phyloP scores from a whole-genome alignment of 2,797 vertebrate genomes.

The Notolepis coatsorum region DNA sequence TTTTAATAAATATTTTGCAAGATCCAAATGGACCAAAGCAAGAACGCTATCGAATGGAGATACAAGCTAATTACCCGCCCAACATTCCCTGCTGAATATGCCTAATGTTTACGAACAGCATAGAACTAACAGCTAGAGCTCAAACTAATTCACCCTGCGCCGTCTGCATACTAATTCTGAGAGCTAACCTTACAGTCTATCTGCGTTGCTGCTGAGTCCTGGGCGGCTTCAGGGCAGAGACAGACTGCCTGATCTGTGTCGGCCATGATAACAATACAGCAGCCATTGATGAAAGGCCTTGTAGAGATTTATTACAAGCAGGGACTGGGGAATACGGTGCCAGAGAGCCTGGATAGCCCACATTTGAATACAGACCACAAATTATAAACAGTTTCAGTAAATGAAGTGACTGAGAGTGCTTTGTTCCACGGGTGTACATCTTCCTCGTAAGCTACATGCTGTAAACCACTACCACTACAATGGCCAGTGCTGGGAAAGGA shows the following conservation, averaged over 20 bases:
- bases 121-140: conserved; percentile 47
- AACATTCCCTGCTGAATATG: conserved; percentile 26
- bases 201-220: conserved; percentile 64
- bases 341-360: conserved; percentile 79
- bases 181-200: conserved; percentile 50
- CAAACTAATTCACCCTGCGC: conserved; percentile 56
- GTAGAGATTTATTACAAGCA: conserved; percentile 75
- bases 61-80: conserved; percentile 40
- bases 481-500: conserved; percentile 90
- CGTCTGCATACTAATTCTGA: conserved; percentile 71
- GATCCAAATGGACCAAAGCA: neutral
- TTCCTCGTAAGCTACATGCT: conserved; percentile 85
- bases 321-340: conserved; percentile 61
- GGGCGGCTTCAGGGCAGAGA: conserved; percentile 68
- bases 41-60: conserved; percentile 4
- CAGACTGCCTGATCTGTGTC: conserved; percentile 63
- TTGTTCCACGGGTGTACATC: conserved; percentile 87
- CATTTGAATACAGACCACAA: conserved; percentile 89
- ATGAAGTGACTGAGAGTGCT: conserved; percentile 85
- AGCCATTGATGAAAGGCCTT: conserved; percentile 74
- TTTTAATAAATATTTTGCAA: neutral
- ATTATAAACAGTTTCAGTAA: conserved; percentile 90
- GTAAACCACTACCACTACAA: conserved; percentile 82
- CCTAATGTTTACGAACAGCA: conserved; percentile 46
- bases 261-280: conserved; percentile 75